These are phyloP conservation scores for Steinernema khuongi DNA, from an alignment of 1,140 invertebrate species.

Conservation along the genomic window DNA sequence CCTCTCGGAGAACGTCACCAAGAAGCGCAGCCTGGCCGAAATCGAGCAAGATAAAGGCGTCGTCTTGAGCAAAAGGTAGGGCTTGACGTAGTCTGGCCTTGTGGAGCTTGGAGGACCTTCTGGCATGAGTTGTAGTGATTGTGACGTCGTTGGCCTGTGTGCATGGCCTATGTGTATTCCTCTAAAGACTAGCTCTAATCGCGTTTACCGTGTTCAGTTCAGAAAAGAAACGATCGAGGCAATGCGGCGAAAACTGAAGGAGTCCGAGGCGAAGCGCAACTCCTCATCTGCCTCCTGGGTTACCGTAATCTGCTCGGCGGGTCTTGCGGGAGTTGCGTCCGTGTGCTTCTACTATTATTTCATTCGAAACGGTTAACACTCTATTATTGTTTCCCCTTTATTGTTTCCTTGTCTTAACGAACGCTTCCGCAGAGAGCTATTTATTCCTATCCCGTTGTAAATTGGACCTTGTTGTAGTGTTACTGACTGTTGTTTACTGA, in stretches of 20 bases:
- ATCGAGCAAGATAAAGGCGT: no score
- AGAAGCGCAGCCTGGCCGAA: no score
- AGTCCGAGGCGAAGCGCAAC: background rate
- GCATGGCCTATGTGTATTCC: background rate
- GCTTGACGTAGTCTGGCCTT: no score
- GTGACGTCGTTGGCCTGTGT: background rate
- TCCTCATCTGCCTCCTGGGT: background rate
- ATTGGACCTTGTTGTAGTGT: background rate
- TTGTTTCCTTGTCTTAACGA: background rate
- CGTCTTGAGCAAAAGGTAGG: no score
- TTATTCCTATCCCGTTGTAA: background rate
- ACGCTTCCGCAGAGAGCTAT: no score
- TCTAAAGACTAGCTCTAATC: background rate
- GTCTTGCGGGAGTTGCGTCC: background rate
- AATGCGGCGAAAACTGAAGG: background rate
- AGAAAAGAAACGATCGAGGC: conserved; percentile 15
- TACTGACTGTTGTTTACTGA: conserved; percentile 1
- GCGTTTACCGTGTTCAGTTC: background rate
- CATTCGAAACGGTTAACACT: background rate
- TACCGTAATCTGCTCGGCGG: background rate
- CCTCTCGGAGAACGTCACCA: no score
- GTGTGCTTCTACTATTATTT: background rate
- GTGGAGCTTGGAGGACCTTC: no score
- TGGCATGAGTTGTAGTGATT: no score
- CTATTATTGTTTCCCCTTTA: background rate